Conservation (phyloP, 30 jellyfish, hydroid and myxozoan species). For the Cassiopea andromeda region DNA sequence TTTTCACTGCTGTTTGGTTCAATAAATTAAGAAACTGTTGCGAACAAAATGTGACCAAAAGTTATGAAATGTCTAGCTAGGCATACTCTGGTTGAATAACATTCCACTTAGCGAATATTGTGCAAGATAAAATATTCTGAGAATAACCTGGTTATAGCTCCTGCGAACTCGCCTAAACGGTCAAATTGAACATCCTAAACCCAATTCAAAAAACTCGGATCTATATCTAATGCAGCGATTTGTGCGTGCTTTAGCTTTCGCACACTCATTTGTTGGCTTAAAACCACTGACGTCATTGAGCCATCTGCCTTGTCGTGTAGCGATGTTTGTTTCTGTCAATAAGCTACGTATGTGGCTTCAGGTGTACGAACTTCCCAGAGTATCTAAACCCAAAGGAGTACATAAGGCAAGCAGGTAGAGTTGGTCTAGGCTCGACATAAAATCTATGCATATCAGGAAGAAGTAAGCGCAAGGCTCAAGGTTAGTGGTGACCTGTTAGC, state of each 20-base stretch:
- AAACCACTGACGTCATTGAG: slow-evolving; percentile 33
- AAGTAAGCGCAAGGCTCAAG: no score
- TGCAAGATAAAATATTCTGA: no score
- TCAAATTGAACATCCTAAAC: neutral
- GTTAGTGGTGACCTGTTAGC: no score
- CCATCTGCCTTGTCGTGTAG: slow-evolving; percentile 45
- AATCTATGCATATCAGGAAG: neutral
- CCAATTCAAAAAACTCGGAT: neutral
- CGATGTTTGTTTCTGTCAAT: slow-evolving; percentile 45
- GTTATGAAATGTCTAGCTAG: no score
- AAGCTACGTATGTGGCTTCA: slow-evolving; percentile 15
- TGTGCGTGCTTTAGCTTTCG: slow-evolving; percentile 1
- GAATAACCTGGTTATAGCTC: neutral
- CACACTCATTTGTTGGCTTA: slow-evolving; percentile 15
- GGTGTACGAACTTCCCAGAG: slow-evolving; percentile 2
- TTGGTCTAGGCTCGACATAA: neutral
- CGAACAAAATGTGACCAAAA: no score
- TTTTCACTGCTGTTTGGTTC: no score
- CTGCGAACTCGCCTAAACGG: no score
- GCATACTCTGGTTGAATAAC: no score
- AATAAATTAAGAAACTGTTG: no score
- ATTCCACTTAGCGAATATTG: no score
- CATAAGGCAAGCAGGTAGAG: neutral
- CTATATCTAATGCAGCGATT: slow-evolving; percentile 18
- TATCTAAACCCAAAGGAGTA: neutral